Evolutionary conservation across 2,797 vertebrate species (phyloP).

Genomic region (Alfaro cultratus): DNA sequence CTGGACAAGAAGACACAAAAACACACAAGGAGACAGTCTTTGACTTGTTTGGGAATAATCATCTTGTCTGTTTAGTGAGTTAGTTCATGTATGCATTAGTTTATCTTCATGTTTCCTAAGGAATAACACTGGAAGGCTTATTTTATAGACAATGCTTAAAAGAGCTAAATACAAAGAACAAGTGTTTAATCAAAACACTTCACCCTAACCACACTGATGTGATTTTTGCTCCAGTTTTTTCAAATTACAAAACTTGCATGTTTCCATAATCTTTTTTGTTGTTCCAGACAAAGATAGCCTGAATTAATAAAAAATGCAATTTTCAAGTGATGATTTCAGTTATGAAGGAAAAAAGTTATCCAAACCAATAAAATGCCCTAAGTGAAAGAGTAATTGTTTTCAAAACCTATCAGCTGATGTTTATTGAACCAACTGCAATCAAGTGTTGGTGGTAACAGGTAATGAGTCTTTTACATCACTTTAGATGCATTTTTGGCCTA

Average conservation of each 20-base stretch:
- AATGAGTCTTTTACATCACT: background rate
- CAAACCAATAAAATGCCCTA: background rate
- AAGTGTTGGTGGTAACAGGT: background rate
- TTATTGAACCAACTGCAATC: background rate
- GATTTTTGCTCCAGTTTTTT: constrained; percentile 1
- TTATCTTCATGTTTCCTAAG: constrained; percentile 44
- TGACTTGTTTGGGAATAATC: constrained; percentile 64
- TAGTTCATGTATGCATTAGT: constrained; percentile 45
- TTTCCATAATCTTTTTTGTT: background rate
- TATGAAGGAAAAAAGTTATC: background rate
- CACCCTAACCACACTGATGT: constrained; percentile 7
- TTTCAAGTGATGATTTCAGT: background rate
- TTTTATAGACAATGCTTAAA: constrained; percentile 33
- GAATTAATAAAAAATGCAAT: background rate
- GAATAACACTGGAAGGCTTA: constrained; percentile 29
- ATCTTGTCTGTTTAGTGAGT: constrained; percentile 65
- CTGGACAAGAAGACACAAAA: constrained; percentile 59
- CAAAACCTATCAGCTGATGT: background rate
- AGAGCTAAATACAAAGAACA: background rate
- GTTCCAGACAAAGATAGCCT: background rate
- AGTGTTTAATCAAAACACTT: constrained; percentile 20
- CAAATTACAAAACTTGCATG: background rate
- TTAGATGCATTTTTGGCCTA: background rate
- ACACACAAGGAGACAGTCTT: constrained; percentile 52
- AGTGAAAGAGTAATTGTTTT: background rate